These are phyloP conservation scores for Syngnathus typhle DNA, from an alignment of 2,113 vertebrate species.

Conservation along the genomic window DNA sequence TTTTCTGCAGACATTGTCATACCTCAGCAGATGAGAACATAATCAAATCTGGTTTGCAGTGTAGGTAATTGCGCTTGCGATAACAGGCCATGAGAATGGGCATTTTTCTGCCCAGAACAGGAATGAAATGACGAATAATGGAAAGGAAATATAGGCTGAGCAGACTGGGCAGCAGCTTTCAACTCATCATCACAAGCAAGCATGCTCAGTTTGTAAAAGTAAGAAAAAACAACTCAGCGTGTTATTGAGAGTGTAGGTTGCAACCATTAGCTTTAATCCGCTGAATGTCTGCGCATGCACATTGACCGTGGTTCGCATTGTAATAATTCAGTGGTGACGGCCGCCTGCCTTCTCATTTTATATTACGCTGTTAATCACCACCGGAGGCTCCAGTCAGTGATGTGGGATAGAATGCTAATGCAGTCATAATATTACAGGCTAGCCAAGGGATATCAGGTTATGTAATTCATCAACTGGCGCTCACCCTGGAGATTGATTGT, in stretches of 20 bases:
- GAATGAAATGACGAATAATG: not conserved
- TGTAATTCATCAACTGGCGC: constrained; percentile 4
- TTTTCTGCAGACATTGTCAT: constrained; percentile 35
- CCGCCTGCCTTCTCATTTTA: constrained; percentile 25
- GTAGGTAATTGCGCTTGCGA: constrained; percentile 40
- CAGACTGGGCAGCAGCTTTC: not conserved
- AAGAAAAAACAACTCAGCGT: constrained; percentile 2
- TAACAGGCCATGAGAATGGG: not conserved
- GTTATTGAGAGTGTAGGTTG: constrained; percentile 1
- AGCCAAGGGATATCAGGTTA: not conserved
- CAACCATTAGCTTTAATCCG: constrained; percentile 7
- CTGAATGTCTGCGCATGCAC: constrained; percentile 7
- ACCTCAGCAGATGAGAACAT: constrained; percentile 12
- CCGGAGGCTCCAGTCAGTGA: constrained; percentile 21
- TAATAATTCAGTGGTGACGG: constrained; percentile 19
- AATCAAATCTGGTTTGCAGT: constrained; percentile 23
- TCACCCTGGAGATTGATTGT: not conserved
- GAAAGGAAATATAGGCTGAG: not conserved
- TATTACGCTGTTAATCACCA: constrained; percentile 39
- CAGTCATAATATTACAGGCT: constrained; percentile 6
- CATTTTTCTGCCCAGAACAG: not conserved
- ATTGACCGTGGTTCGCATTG: constrained; percentile 5
- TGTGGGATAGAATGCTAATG: constrained; percentile 22
- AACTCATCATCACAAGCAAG: not conserved
- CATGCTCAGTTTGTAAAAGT: not conserved